phyloP scores from a whole-genome alignment of 2,888 invertebrate genomes.

The Gisinianus flammeolus region DNA sequence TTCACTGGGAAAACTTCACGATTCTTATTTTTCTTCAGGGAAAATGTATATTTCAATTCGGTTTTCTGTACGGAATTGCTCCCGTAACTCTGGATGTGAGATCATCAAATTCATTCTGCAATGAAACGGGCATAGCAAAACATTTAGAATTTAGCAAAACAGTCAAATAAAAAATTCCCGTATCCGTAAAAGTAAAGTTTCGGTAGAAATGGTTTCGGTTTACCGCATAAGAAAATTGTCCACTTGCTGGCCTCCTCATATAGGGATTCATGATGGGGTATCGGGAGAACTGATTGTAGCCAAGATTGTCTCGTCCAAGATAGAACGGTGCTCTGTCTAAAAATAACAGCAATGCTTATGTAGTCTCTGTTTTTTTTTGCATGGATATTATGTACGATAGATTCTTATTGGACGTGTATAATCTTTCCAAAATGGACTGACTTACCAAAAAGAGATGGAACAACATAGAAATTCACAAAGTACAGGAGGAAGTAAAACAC shows the following conservation, averaged over 20 bases:
- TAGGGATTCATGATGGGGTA: background rate
- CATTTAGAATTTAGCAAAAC: too few species aligned
- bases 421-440: background rate
- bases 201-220: too few species aligned
- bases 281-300: background rate
- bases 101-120: background rate
- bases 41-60: too few species aligned
- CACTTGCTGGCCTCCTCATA: background rate
- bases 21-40: too few species aligned
- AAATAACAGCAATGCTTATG: background rate
- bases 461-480: slow-evolving; percentile 46
- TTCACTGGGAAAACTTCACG: too few species aligned
- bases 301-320: background rate
- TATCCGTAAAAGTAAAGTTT: background rate
- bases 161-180: background rate
- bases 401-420: background rate
- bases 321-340: background rate
- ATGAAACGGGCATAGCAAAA: too few species aligned
- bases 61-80: slow-evolving; percentile 61
- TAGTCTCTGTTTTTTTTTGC: background rate
- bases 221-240: too few species aligned
- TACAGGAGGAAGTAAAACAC: slow-evolving; percentile 49
- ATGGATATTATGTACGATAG: background rate
- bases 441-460: slow-evolving; percentile 48
- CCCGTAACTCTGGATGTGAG: background rate